These are phyloP conservation scores for Emys orbicularis DNA, from an alignment of 2,797 vertebrate genomes.

Conservation along the genomic window DNA sequence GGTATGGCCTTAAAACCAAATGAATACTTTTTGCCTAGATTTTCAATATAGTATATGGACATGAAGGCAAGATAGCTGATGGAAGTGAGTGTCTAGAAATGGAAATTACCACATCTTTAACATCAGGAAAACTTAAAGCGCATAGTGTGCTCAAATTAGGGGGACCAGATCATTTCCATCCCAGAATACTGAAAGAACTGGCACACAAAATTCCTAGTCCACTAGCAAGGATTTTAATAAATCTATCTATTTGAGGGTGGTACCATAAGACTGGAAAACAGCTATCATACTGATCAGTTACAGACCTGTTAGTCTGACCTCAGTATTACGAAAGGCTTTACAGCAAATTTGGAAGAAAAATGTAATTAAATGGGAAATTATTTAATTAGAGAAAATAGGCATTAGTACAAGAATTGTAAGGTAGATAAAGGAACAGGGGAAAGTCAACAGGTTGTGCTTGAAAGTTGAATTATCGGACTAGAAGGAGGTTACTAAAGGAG, in stretches of 20 bases:
- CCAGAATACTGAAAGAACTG: not conserved
- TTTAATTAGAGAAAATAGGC: not conserved
- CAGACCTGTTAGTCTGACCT: not conserved
- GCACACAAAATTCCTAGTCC: not conserved
- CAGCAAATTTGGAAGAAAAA: not conserved
- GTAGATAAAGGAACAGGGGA: not conserved
- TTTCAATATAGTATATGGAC: too few relatives aligned
- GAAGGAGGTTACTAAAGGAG: not conserved
- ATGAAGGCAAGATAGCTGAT: too few relatives aligned
- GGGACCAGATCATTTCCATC: not conserved
- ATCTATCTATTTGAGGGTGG: not conserved
- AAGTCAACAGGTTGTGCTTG: not conserved
- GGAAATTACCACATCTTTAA: too few relatives aligned
- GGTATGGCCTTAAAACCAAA: too few relatives aligned
- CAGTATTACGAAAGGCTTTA: not conserved
- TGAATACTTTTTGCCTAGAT: too few relatives aligned
- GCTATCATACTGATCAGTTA: not conserved
- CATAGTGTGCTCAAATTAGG: too few relatives aligned
- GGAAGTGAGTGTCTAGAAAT: too few relatives aligned
- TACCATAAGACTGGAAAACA: not conserved
- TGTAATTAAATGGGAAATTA: not conserved
- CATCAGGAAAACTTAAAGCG: too few relatives aligned
- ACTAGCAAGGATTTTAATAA: not conserved
- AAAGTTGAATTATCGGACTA: not conserved
- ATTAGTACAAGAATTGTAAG: not conserved